Conservation (phyloP, 2,113 vertebrate genomes). For the Hemichromis elongatus region DNA sequence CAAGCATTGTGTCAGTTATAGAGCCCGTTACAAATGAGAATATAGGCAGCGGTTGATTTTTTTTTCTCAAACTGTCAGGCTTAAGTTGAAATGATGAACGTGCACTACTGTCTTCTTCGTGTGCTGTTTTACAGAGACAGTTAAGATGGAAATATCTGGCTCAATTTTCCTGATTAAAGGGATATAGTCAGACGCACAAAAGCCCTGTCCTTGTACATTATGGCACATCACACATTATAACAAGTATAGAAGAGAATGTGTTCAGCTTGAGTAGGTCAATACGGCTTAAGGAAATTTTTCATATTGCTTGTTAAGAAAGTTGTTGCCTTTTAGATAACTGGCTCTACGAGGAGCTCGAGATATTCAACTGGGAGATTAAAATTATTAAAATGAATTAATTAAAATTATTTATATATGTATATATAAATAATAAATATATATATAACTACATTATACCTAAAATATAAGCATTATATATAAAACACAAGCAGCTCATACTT, state of each 20-base stretch:
- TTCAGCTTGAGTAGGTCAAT: background rate
- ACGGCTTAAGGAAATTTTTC: background rate
- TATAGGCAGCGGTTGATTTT: background rate
- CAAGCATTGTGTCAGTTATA: background rate
- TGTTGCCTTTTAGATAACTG: background rate
- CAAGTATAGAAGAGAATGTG: background rate
- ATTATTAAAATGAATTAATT: background rate
- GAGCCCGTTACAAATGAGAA: background rate
- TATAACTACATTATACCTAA: background rate
- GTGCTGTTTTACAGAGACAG: background rate
- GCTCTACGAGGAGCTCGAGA: background rate
- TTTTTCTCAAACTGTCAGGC: background rate
- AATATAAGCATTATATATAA: background rate
- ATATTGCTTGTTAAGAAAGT: background rate
- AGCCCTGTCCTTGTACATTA: background rate
- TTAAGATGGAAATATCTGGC: background rate
- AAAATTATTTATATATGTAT: accelerated
- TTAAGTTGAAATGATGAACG: background rate
- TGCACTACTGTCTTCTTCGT: background rate
- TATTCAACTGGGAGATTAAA: background rate
- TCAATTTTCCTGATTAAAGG: background rate
- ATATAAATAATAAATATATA: background rate
- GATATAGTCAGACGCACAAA: background rate
- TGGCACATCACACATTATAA: background rate
- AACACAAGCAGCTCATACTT: background rate